phyloP scores from a whole-genome alignment of 2,888 invertebrate species.

The Agonopterix arenella region DNA sequence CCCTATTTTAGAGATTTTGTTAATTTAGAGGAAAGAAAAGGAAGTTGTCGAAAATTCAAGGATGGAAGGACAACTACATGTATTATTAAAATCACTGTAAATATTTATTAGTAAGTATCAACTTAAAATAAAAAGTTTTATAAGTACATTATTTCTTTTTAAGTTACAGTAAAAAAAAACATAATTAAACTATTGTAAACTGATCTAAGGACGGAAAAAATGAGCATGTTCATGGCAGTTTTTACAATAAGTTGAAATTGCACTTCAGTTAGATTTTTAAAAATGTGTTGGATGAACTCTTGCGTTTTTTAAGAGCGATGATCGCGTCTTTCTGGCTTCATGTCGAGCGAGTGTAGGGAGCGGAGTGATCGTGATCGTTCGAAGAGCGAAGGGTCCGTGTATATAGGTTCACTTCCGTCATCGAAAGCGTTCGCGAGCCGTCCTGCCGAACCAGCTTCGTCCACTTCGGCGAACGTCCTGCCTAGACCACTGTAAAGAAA shows the following conservation, averaged over 20 bases:
- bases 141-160: constrained; percentile 26
- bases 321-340: constrained; percentile 65
- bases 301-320: constrained; percentile 43
- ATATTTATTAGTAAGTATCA: constrained; percentile 66
- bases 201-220: constrained; percentile 31
- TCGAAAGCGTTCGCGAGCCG: constrained; percentile 79
- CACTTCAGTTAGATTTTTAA: constrained; percentile 1
- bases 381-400: constrained; percentile 93
- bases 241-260: constrained; percentile 16
- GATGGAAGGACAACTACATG: background rate
- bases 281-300: background rate
- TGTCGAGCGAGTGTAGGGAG: constrained; percentile 79
- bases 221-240: constrained; percentile 53
- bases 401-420: constrained; percentile 95
- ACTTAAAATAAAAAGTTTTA: constrained; percentile 48
- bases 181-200: constrained; percentile 13
- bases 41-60: background rate
- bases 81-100: constrained; percentile 39
- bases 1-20: no score
- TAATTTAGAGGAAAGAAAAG: no score
- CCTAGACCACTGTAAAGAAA: constrained; percentile 55
- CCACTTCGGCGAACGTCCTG: constrained; percentile 59
- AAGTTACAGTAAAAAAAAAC: constrained; percentile 6
- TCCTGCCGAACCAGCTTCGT: constrained; percentile 67
- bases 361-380: constrained; percentile 88